Base-by-base conservation (phyloP, 2,888 invertebrate genomes). In the Thymelicus sylvestris region DNA sequence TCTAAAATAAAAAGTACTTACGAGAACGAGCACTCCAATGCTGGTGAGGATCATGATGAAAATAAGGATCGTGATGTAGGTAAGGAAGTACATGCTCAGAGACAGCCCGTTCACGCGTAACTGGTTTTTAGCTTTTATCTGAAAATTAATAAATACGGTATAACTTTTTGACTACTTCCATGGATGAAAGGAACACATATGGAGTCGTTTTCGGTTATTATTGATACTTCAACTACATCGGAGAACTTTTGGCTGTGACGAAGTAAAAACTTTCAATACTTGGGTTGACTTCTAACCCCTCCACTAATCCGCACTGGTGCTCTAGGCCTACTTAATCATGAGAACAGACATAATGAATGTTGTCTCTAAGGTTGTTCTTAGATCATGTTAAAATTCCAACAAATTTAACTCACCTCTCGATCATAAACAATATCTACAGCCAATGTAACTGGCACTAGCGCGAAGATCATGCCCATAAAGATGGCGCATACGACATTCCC, bases 101-200 rank as follows among this genome's bases (percentile, higher is more conserved):
- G 96, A 95, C 19, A 98, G 89, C 0, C 98, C 97, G 84, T 97
- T 97, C 19, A 97, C 97, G 15, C 97, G 94, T 47, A 98, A 92
- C 84, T 97, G 97, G 85, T 97, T 97, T 84, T 97, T 96, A 0
- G 97, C 96, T 91, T 96, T 96, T 72, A 96, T 96, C 97, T 97
- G 92, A 74, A 95, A 88, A 55, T 55, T 12, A 24, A 55, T 24
- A 10, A 55, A 55, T 52, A 8, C 24, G 15, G 24, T 24, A 24
- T 24, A 2, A 24, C 24, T 24, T 31, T 31, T 31, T 31, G 2
- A 31, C 2, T 3, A 31, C 3, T 31, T 31, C 31, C 19, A 19
- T 31, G 31, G 31, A 31, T 31, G 4, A 5, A 31, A 3, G 31
- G 31, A 31, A 5, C 31, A 31, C 31, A 1, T 19, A 31, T 31